Conservation (phyloP, 1,140 invertebrate genomes). For the Eciton burchellii region DNA sequence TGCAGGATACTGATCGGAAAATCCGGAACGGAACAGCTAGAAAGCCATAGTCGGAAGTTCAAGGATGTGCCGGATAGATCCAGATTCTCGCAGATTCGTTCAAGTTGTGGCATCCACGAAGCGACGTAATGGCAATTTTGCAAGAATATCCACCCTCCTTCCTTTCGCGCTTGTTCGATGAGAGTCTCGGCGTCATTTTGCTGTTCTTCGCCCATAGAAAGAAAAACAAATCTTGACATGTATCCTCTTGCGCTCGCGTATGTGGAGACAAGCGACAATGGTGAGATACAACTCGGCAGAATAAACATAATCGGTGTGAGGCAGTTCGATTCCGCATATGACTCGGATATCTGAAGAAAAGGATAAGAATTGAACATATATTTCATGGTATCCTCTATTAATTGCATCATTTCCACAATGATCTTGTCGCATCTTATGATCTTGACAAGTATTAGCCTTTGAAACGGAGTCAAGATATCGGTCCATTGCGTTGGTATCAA, state of each 20-base stretch:
- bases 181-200: conserved; percentile 86
- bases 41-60: conserved; percentile 90
- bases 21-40: conserved; percentile 87
- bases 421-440: conserved; percentile 88
- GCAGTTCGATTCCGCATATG: conserved; percentile 88
- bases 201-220: conserved; percentile 89
- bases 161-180: conserved; percentile 86
- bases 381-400: conserved; percentile 86
- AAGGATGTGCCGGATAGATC: conserved; percentile 84
- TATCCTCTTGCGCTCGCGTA: conserved; percentile 88
- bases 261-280: conserved; percentile 85
- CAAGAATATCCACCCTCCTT: conserved; percentile 89
- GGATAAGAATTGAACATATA: conserved; percentile 64
- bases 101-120: conserved; percentile 86
- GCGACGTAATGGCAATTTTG: conserved; percentile 91
- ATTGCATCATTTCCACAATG: conserved; percentile 73
- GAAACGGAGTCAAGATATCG: conserved; percentile 85
- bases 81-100: conserved; percentile 87
- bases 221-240: conserved; percentile 86
- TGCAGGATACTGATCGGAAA: conserved; percentile 90
- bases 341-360: conserved; percentile 85
- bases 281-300: conserved; percentile 87
- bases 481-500: conserved; percentile 85
- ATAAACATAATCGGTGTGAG: conserved; percentile 89
- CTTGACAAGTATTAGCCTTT: conserved; percentile 87